Evolutionary conservation across 2,888 invertebrate genomes (phyloP).

Genomic region (Timema podura): DNA sequence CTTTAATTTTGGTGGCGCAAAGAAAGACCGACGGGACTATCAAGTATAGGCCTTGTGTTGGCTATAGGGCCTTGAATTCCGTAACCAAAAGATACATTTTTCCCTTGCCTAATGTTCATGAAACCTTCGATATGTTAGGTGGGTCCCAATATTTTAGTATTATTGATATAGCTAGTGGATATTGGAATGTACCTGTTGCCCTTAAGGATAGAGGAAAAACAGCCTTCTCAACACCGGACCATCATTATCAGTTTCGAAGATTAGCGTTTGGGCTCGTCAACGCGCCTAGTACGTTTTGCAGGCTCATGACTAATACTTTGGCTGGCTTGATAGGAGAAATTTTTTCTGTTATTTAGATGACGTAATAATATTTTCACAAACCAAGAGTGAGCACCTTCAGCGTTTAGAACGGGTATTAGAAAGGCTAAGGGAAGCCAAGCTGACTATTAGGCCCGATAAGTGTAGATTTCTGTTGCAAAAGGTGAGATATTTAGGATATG

Average conservation of each 20-base stretch:
- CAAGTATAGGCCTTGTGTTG: constrained; percentile 31
- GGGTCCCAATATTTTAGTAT: background rate
- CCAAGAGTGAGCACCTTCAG: constrained; percentile 26
- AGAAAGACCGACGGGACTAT: constrained; percentile 24
- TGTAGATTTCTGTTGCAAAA: constrained; percentile 31
- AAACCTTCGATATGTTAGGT: background rate
- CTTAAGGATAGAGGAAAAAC: constrained; percentile 31
- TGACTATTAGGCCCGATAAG: constrained; percentile 33
- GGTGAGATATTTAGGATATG: constrained; percentile 35
- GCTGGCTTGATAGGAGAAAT: background rate
- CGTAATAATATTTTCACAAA: background rate
- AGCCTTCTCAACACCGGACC: constrained; percentile 30
- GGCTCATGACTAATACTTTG: background rate
- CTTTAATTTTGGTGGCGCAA: constrained; percentile 25
- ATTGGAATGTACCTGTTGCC: constrained; percentile 31
- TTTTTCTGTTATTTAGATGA: background rate
- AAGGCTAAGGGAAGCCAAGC: constrained; percentile 27
- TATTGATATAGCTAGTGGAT: constrained; percentile 23
- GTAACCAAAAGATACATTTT: constrained; percentile 31
- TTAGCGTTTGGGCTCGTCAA: background rate
- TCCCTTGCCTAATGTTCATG: constrained; percentile 26
- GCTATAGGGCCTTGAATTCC: constrained; percentile 29
- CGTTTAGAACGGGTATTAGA: constrained; percentile 30
- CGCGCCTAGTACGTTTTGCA: background rate
- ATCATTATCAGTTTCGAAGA: background rate